A percentile compares a stretch with the other conserved stretches of the same genome.
Conservation (phyloP, 2,797 vertebrate species). For the Mycteria americana region DNA sequence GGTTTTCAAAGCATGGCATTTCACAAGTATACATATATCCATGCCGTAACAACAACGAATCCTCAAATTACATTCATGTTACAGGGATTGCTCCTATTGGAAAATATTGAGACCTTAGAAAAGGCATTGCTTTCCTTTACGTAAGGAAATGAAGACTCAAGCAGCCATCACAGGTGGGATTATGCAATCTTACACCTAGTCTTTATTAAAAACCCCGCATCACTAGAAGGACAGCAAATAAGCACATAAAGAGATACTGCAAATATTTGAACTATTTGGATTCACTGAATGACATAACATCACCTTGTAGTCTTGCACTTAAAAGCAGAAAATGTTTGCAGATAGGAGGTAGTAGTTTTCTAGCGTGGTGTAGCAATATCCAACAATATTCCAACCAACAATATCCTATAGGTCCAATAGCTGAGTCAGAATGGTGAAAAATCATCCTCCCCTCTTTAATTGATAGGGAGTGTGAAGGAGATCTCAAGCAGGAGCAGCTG, state of each 20-base stretch:
- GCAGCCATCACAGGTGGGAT: not conserved
- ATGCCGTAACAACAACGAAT: not conserved
- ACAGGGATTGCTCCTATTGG: not conserved
- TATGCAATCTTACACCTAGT: not conserved
- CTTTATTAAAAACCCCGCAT: not conserved
- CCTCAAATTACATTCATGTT: not conserved
- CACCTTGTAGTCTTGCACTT: not conserved
- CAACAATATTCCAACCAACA: not conserved
- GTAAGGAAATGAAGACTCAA: not conserved
- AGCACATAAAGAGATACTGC: not conserved
- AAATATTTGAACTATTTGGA: not conserved
- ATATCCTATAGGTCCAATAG: not conserved
- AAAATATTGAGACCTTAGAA: not conserved
- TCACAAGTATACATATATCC: not conserved
- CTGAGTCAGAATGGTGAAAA: not conserved
- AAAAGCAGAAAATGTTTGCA: not conserved
- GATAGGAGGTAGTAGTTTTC: not conserved
- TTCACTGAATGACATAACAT: fast-evolving
- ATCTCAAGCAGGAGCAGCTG: not conserved
- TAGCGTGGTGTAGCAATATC: not conserved
- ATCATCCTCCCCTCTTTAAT: not conserved
- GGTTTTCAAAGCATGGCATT: not conserved
- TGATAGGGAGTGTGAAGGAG: fast-evolving
- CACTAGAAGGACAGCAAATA: not conserved
- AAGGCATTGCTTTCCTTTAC: not conserved